Percentiles rank a stretch among this genome's conserved stretches.
Evolutionary conservation across 1,140 invertebrate species (phyloP).

Genomic region (Drosophila lini): DNA sequence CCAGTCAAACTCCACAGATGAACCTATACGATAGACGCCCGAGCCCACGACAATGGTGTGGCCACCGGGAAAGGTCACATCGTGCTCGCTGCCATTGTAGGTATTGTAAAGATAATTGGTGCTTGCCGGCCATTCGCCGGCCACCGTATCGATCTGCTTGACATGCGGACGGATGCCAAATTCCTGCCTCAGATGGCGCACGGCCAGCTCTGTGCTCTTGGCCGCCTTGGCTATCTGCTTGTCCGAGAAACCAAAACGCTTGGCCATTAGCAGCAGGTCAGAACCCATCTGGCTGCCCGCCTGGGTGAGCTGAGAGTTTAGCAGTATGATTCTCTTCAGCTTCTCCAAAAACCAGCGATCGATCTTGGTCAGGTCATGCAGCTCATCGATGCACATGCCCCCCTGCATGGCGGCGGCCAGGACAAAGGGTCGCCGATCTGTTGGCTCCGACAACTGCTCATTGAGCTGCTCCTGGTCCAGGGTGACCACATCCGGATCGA

Average conservation of each 20-base stretch:
- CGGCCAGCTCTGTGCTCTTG: slow-evolving; percentile 93
- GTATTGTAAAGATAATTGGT: slow-evolving; percentile 99
- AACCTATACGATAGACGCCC: slow-evolving; percentile 99
- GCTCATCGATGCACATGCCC: slow-evolving; percentile 91
- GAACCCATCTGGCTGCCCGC: slow-evolving; percentile 86
- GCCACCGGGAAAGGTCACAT: slow-evolving; percentile 92
- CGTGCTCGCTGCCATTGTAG: slow-evolving; percentile 95
- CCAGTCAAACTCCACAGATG: slow-evolving; percentile 99
- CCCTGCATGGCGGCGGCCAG: slow-evolving; percentile 95
- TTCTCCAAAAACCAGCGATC: slow-evolving; percentile 98
- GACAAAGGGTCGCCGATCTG: slow-evolving; percentile 98
- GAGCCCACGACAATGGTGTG: slow-evolving; percentile 96
- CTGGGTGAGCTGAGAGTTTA: slow-evolving; percentile 86
- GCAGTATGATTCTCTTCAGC: slow-evolving; percentile 96
- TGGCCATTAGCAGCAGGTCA: slow-evolving; percentile 91
- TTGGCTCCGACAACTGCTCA: slow-evolving; percentile 95
- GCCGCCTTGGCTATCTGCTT: slow-evolving; percentile 96
- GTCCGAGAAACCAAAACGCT: slow-evolving; percentile 98
- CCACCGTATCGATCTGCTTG: slow-evolving; percentile 99
- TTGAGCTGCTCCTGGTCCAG: slow-evolving; percentile 94
- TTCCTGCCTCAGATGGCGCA: slow-evolving; percentile 90
- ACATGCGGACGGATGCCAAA: slow-evolving; percentile 93
- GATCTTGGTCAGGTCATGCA: slow-evolving; percentile 98
- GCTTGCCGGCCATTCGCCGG: slow-evolving; percentile 98
- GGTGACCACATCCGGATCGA: slow-evolving; percentile 94